phyloP scores from a whole-genome alignment of 2,888 invertebrate species.

The Perdita meconis region DNA sequence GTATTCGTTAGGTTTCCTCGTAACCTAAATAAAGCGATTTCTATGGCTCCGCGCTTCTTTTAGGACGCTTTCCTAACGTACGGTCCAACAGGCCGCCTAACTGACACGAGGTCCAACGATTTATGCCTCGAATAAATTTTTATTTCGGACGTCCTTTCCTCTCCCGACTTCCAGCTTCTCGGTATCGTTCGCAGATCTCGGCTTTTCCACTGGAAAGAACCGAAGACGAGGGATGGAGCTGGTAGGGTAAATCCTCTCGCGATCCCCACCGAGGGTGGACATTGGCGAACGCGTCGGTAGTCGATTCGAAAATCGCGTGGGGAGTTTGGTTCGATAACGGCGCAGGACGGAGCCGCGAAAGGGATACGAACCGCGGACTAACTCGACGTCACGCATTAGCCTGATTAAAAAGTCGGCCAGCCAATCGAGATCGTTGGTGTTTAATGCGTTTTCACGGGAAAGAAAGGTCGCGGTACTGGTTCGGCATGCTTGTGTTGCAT shows the following conservation, averaged over 20 bases:
- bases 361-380: slow-evolving; percentile 53
- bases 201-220: not conserved
- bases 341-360: slow-evolving; percentile 16
- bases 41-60: slow-evolving; percentile 36
- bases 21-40: slow-evolving; percentile 56
- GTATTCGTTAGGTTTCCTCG: slow-evolving; percentile 44
- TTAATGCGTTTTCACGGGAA: slow-evolving; percentile 31
- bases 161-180: not conserved
- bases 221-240: not conserved
- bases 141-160: not conserved
- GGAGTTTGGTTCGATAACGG: slow-evolving; percentile 3
- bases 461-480: not conserved
- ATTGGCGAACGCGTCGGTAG: slow-evolving; percentile 27
- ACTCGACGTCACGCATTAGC: slow-evolving; percentile 53
- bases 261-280: not conserved
- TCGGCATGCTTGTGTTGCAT: not conserved
- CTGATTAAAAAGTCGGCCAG: slow-evolving; percentile 52
- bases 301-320: slow-evolving; percentile 33
- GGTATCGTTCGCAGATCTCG: not conserved
- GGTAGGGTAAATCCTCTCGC: not conserved
- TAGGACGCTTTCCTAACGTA: not conserved
- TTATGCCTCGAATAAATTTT: slow-evolving; percentile 22
- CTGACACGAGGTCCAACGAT: not conserved
- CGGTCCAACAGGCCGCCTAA: not conserved
- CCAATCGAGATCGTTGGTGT: slow-evolving; percentile 33